Base-by-base conservation (phyloP, 2,888 invertebrate species). In the Apoderus coryli region DNA sequence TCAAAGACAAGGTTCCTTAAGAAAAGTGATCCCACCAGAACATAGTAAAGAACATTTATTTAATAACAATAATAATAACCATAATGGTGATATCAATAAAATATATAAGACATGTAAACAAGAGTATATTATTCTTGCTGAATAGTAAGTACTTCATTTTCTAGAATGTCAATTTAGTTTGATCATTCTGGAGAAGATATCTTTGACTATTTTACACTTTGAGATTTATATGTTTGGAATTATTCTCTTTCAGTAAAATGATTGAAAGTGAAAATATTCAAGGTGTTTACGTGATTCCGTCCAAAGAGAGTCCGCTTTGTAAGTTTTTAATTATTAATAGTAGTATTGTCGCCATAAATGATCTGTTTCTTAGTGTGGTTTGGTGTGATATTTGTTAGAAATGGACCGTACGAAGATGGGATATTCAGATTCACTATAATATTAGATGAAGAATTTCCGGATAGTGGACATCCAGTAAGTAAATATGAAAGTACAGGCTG, bases 211-310 rank as follows among this genome's bases (percentile, higher is more conserved):
- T 19, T 19, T 19, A 19, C n/a, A n/a, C 19, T 19, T 19, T 19
- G n/a, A n/a, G 7, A n/a, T 7, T 6, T 19, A 19, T 6, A 19
- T 7, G n/a, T 7, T 7, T 19, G 19, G 6, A 19, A 7, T 19
- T 19, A n/a, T 19, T 6, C 29, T 38, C 37, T 72, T 73, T 41
- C 54, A 88, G 86, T 56, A 78, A 85, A 56, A 77, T 82, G 70
- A 59, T 88, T 41, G 76, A 78, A 52, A 78, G 76, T 29, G 85
- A 90, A 60, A 79, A 81, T 54, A 61, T 89, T 42, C 76, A 77
- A 47, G 90, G 92, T 28, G 70, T 92, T 35, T 93, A 92, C 61
- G 84, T 90, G 10, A 85, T 93, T 57, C 93, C 93, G 33, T 88
- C 92, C 26, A 76, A 76, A 49, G 75, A 76, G 48, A 79, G 76